These are phyloP conservation scores for Chrysemys picta DNA, from an alignment of 2,113 vertebrate genomes.

Conservation along the genomic window DNA sequence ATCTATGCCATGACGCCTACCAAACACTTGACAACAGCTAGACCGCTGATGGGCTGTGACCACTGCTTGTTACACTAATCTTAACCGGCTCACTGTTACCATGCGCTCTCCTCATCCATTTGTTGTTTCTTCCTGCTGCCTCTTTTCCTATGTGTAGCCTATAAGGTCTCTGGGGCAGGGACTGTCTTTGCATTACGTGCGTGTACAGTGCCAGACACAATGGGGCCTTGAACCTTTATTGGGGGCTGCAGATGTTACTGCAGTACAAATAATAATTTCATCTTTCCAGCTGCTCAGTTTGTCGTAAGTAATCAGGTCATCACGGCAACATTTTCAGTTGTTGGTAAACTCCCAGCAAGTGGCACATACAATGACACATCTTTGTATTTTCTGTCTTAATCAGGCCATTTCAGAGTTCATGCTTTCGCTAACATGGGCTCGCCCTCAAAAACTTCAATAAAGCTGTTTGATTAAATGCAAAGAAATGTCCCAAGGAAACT, in stretches of 20 bases:
- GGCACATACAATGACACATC: not conserved
- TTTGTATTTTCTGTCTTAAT: not conserved
- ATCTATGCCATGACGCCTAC: not conserved
- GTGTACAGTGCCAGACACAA: fast-evolving
- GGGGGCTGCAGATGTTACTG: not conserved
- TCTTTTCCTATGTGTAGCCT: not conserved
- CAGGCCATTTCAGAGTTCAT: not conserved
- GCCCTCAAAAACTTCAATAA: not conserved
- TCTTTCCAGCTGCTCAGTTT: not conserved
- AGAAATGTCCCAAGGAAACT: not conserved
- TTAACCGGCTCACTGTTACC: fast-evolving
- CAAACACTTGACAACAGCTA: not conserved
- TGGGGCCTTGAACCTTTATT: fast-evolving
- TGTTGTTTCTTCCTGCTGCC: not conserved
- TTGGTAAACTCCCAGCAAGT: not conserved
- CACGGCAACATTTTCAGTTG: not conserved
- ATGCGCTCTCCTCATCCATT: not conserved
- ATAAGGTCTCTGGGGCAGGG: not conserved
- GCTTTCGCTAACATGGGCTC: not conserved
- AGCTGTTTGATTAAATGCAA: not conserved
- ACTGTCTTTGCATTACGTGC: not conserved
- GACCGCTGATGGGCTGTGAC: fast-evolving
- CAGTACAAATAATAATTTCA: not conserved
- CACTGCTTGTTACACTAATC: not conserved
- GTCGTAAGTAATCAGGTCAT: not conserved